A percentile compares a stretch with the other conserved stretches of the same genome.
Conservation (phyloP, 2,888 invertebrate genomes). For the Latrodectus hesperus region DNA sequence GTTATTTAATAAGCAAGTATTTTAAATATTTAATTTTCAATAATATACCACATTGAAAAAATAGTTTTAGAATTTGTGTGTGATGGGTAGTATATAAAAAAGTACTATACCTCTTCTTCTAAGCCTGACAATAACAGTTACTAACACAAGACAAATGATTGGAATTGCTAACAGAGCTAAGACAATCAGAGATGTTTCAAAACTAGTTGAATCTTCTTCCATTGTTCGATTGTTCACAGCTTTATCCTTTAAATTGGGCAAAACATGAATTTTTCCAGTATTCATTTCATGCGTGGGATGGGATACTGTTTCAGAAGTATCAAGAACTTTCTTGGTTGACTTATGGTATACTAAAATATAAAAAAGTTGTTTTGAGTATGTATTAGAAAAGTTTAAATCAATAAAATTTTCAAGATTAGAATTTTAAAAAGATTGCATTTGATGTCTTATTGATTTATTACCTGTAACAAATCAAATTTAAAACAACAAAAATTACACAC, state of each 20-base stretch:
- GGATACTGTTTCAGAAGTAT: constrained; percentile 15
- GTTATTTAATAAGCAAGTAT: background rate
- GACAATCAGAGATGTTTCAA: constrained; percentile 75
- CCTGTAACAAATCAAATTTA: background rate
- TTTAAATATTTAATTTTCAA: background rate
- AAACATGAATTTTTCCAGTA: constrained; percentile 5
- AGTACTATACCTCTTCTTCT: constrained; percentile 74
- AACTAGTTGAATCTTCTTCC: constrained; percentile 68
- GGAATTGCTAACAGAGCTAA: constrained; percentile 75
- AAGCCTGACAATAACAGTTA: constrained; percentile 74
- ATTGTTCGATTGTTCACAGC: constrained; percentile 2
- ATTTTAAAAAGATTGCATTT: background rate
- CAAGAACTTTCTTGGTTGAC: constrained; percentile 65
- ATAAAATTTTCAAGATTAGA: background rate
- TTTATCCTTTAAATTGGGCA: background rate
- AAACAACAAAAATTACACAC: background rate
- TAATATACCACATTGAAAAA: no score
- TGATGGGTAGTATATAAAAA: background rate
- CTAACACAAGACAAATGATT: constrained; percentile 74
- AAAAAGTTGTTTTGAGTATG: background rate
- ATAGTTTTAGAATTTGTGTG: no score
- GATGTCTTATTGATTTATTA: background rate
- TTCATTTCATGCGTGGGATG: background rate
- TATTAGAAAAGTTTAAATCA: background rate
- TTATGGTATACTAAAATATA: constrained; percentile 59